phyloP scores from a whole-genome alignment of 2,113 vertebrate genomes.

The Dipodomys spectabilis region DNA sequence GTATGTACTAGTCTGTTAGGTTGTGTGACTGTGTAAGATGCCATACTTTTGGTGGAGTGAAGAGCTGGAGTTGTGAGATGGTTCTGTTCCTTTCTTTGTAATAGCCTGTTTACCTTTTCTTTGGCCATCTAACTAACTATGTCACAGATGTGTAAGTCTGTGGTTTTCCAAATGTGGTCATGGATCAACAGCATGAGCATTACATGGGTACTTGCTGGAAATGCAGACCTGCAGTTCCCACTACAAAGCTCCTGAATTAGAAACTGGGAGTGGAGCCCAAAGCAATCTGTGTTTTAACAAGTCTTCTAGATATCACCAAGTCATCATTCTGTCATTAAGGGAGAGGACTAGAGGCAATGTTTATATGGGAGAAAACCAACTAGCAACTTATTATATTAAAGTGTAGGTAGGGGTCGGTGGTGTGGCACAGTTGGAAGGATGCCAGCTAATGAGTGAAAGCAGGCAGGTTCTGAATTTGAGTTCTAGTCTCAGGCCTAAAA shows the following conservation, averaged over 20 bases:
- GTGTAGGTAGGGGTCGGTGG: not conserved
- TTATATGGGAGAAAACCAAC: not conserved
- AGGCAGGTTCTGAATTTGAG: too few species aligned
- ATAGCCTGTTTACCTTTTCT: constrained; percentile 32
- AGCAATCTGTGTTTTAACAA: not conserved
- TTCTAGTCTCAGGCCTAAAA: too few species aligned
- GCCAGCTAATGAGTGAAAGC: too few species aligned
- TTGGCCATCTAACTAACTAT: constrained; percentile 35
- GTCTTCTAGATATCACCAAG: not conserved
- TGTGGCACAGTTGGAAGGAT: too few species aligned
- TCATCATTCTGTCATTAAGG: not conserved
- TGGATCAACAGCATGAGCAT: not conserved
- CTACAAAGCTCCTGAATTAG: not conserved
- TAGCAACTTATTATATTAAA: not conserved
- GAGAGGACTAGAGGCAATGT: not conserved
- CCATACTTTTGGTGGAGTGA: not conserved
- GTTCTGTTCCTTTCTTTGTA: not conserved
- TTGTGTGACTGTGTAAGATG: not conserved
- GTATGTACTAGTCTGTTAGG: not conserved
- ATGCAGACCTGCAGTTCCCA: not conserved
- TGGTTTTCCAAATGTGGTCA: constrained; percentile 29
- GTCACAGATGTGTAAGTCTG: constrained; percentile 33
- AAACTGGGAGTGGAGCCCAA: not conserved
- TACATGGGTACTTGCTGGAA: not conserved
- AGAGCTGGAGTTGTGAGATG: constrained; percentile 17